Evolutionary conservation across 23 tunicate species (phyloP), one percentile per base, ranked within the genome.

Genomic region (Styela plicata): DNA sequence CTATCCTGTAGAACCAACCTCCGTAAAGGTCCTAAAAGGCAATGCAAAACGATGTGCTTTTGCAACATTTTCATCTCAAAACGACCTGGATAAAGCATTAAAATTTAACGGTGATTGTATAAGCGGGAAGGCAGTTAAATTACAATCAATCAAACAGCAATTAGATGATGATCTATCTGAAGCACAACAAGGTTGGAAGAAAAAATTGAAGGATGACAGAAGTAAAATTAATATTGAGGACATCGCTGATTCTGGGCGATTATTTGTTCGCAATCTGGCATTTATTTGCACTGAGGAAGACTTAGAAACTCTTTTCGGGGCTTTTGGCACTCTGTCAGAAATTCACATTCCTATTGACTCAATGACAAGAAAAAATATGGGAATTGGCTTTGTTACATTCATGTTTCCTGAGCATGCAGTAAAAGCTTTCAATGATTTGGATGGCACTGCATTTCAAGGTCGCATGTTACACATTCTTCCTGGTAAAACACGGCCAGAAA

Each of bases 381-480:
- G 99, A 24, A 87, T 79, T 74, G 99, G 85, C 1, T 91, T 85
- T 73, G 82, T 91, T 2, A 88, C 89, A 23, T 96, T 52, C 34
- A 83, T 85, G 88, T 78, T 85, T 64, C 97, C 99, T 7, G 89
- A 92, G 61, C 83, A 91, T 80, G 97, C 88, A 7, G 27, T 91
- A 27, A 34, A 27, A 68, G 99, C 94, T 19, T 70, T 88, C 34
- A 33, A 77, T 31, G 79, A 85, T 64, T 74, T 91, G 10, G 97
- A 96, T 64, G 99, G 99, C 18, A 57, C 94, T 34, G 83, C 63
- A 13, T 96, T 96, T 82, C 94, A 88, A 83, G 99, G 99, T 2
- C 64, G 99, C 36, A 84, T 88, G 89, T 5, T 96, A 2, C 99
- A 96, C 64, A 82, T 96, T 24, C 79, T 88, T 2, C 94, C 94